These are phyloP conservation scores for Heliconius hortense DNA, from an alignment of 2,888 invertebrate genomes.

Conservation along the genomic window DNA sequence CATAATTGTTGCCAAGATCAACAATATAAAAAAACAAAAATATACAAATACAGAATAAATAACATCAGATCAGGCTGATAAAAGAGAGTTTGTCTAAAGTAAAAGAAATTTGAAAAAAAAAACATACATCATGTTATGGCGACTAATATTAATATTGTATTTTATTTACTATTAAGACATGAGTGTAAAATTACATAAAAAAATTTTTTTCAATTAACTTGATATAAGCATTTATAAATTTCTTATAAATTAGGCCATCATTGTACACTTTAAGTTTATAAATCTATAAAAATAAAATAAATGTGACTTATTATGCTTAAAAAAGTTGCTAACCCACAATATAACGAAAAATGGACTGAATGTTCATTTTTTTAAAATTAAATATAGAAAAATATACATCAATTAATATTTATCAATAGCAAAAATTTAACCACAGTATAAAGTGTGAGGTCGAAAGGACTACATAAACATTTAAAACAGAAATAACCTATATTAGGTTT, in stretches of 20 bases:
- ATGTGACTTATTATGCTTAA: too few species aligned
- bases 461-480: not conserved
- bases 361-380: not conserved
- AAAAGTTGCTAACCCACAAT: not conserved
- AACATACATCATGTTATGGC: not conserved
- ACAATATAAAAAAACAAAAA: not conserved
- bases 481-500: not conserved
- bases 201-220: too few species aligned
- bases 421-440: not conserved
- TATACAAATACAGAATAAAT: not conserved
- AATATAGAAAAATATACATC: not conserved
- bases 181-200: not conserved
- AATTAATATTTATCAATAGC: not conserved
- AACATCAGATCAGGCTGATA: slow-evolving; percentile 13
- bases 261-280: not conserved
- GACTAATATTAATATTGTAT: not conserved
- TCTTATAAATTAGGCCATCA: not conserved
- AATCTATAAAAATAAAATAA: not conserved
- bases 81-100: not conserved
- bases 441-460: not conserved
- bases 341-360: not conserved
- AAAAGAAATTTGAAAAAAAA: not conserved
- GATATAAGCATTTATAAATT: not conserved
- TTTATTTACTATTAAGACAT: not conserved
- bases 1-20: not conserved